Evolutionary conservation across 2,888 invertebrate genomes (phyloP).

Genomic region (Invenusta paracnida): DNA sequence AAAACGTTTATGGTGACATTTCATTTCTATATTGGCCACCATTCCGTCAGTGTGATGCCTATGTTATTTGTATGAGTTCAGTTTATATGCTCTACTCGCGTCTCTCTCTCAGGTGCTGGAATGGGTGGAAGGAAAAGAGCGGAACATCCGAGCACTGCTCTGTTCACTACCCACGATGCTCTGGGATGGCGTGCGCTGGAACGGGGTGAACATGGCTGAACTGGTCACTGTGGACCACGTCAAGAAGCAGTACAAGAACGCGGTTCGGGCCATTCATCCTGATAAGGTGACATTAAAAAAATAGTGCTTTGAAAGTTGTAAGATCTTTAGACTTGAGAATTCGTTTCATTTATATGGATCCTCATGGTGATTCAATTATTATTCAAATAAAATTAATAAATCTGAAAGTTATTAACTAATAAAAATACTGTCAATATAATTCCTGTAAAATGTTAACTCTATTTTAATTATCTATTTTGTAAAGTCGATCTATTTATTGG

Average conservation of each 20-base stretch:
- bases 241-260: constrained; percentile 87
- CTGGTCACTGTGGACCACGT: constrained; percentile 85
- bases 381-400: too few species aligned
- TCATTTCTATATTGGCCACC: too few species aligned
- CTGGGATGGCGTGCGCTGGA: constrained; percentile 81
- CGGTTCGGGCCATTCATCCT: constrained; percentile 93
- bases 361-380: too few species aligned
- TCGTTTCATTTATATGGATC: background rate
- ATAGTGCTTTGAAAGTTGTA: constrained; percentile 20
- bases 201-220: constrained; percentile 86
- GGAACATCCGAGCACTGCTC: constrained; percentile 86
- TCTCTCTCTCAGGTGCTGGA: constrained; percentile 50
- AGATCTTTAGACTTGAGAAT: background rate
- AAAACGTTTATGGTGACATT: too few species aligned
- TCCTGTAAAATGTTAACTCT: too few species aligned
- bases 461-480: too few species aligned
- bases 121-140: constrained; percentile 86
- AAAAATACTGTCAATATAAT: too few species aligned
- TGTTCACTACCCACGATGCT: constrained; percentile 87
- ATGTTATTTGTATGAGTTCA: too few species aligned
- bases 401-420: too few species aligned
- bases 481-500: too few species aligned
- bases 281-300: constrained; percentile 97
- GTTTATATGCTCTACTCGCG: too few species aligned
- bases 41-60: too few species aligned